phyloP scores from a whole-genome alignment of 2,797 vertebrate species.

The Melanotaenia trifasciata region DNA sequence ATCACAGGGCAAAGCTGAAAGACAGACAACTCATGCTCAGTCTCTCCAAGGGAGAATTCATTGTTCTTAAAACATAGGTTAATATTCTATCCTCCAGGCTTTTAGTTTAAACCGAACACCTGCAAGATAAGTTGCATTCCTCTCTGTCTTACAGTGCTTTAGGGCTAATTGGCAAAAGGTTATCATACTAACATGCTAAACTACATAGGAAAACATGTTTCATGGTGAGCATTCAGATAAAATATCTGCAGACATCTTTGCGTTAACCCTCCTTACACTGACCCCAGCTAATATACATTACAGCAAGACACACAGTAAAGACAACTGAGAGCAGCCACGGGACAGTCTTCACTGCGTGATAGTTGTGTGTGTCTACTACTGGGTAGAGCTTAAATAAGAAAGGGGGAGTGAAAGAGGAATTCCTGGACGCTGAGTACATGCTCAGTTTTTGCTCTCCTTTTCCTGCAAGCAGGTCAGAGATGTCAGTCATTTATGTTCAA shows the following conservation, averaged over 20 bases:
- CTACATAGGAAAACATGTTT: background rate
- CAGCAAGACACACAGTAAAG: conserved; percentile 4
- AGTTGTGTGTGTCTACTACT: conserved; percentile 30
- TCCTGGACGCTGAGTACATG: conserved; percentile 72
- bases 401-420: conserved; percentile 64
- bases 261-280: background rate
- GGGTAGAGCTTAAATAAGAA: conserved; percentile 54
- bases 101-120: too few relatives aligned
- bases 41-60: too few relatives aligned
- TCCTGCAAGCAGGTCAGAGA: conserved; percentile 37
- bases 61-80: too few relatives aligned
- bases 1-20: too few relatives aligned
- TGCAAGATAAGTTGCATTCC: too few relatives aligned
- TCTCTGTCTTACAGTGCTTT: too few relatives aligned
- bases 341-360: conserved; percentile 32
- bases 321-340: conserved; percentile 6
- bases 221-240: background rate
- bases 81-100: too few relatives aligned
- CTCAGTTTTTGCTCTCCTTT: conserved; percentile 63
- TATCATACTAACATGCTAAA: background rate
- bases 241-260: background rate
- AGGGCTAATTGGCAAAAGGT: too few relatives aligned
- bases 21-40: too few relatives aligned
- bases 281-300: conserved; percentile 4
- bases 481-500: conserved; percentile 62